Evolutionary conservation across 2,888 invertebrate species (phyloP).

Genomic region (Pomacea canaliculata): DNA sequence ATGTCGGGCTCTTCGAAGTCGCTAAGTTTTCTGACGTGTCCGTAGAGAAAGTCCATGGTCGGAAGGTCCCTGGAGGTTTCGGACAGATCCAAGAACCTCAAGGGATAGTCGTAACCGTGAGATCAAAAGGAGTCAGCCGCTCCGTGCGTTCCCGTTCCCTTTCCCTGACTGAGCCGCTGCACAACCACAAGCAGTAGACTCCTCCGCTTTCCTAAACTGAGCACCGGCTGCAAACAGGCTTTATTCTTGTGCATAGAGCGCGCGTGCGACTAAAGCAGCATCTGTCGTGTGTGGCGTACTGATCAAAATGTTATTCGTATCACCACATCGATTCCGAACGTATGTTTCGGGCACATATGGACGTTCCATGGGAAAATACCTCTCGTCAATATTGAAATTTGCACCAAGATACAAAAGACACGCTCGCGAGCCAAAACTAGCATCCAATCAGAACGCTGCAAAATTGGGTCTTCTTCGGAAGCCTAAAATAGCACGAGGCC

Average conservation of each 20-base stretch:
- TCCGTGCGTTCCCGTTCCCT: slow-evolving; percentile 38
- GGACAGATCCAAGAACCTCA: slow-evolving; percentile 44
- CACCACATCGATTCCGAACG: no score
- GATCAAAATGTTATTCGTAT: background rate
- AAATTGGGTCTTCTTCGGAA: slow-evolving; percentile 4
- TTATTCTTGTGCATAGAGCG: slow-evolving; percentile 34
- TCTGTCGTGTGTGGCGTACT: background rate
- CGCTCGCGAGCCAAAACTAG: slow-evolving; percentile 33
- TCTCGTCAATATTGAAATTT: slow-evolving; percentile 37
- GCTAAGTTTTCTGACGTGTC: slow-evolving; percentile 59
- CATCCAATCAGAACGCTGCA: slow-evolving; percentile 37
- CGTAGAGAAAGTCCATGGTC: slow-evolving; percentile 65
- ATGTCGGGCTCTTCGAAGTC: slow-evolving; percentile 58
- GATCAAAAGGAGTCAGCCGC: slow-evolving; percentile 33
- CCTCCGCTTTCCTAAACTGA: no score
- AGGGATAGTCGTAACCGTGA: slow-evolving; percentile 54
- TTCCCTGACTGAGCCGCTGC: slow-evolving; percentile 36
- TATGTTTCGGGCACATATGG: background rate
- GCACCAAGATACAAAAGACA: slow-evolving; percentile 42
- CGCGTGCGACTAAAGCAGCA: background rate
- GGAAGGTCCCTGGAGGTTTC: slow-evolving; percentile 54
- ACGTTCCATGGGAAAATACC: slow-evolving; percentile 15
- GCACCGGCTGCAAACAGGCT: background rate
- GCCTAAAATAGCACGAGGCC: background rate
- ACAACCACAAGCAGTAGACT: slow-evolving; percentile 17